Evolutionary conservation across 2,797 vertebrate species (phyloP).

Genomic region (Myotis planiceps): DNA sequence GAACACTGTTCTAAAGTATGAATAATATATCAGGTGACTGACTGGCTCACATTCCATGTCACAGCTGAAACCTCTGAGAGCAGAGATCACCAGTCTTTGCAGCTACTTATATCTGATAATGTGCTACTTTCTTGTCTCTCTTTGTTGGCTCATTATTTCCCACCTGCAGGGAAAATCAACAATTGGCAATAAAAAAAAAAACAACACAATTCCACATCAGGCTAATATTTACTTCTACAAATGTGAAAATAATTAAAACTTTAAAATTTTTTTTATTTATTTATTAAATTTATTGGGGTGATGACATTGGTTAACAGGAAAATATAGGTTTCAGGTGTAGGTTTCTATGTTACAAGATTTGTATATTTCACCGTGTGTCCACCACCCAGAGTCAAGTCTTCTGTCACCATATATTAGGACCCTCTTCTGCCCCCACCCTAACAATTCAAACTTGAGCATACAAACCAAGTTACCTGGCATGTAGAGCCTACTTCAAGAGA

Average conservation of each 20-base stretch:
- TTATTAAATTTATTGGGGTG: no score
- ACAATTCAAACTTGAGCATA: background rate
- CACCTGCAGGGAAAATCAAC: constrained; percentile 17
- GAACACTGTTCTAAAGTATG: background rate
- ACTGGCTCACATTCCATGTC: constrained; percentile 26
- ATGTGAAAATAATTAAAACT: constrained; percentile 23
- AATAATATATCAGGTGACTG: constrained; percentile 27
- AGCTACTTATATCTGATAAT: background rate
- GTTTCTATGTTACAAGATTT: no score
- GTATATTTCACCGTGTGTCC: no score
- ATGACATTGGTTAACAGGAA: no score
- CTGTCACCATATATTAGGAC: no score
- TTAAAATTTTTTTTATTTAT: background rate
- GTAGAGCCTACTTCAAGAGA: background rate
- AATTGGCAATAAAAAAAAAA: background rate
- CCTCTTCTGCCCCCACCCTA: background rate
- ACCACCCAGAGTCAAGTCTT: no score
- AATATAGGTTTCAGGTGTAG: no score
- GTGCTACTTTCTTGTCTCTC: background rate
- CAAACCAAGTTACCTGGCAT: background rate
- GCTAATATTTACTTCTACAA: background rate
- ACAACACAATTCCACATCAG: background rate
- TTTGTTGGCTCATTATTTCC: background rate
- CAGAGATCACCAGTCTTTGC: background rate
- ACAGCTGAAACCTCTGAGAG: background rate